phyloP scores from a whole-genome alignment of 2,113 vertebrate genomes.

The Chloroceryle aenea region DNA sequence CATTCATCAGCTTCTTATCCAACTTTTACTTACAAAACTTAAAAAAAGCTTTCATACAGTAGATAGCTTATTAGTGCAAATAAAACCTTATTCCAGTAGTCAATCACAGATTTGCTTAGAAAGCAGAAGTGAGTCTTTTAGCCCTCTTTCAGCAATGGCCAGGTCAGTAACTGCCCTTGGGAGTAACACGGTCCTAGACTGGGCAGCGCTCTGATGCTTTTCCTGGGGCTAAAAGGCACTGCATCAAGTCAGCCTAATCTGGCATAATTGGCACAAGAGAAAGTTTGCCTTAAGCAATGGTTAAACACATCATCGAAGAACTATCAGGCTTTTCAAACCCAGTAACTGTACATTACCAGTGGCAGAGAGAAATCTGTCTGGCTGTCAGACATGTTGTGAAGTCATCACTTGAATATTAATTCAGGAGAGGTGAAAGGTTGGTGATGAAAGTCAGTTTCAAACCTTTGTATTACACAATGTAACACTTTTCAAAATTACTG shows the following conservation, averaged over 20 bases:
- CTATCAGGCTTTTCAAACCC: neutral
- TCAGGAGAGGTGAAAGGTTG: neutral
- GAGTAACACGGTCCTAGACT: neutral
- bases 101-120: neutral
- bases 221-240: neutral
- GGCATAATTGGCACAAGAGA: neutral
- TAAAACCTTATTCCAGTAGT: neutral
- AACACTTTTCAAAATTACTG: neutral
- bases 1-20: neutral
- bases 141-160: neutral
- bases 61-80: neutral
- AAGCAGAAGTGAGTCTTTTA: neutral
- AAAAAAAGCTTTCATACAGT: neutral
- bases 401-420: neutral
- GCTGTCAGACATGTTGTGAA: neutral
- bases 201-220: neutral
- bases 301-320: neutral
- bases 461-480: neutral
- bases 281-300: neutral
- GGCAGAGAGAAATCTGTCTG: neutral
- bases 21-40: neutral
- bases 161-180: neutral
- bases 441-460: neutral
- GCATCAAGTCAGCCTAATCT: neutral
- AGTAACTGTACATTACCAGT: neutral